Base-by-base conservation (phyloP, 2,888 invertebrate genomes). In the Pterostichus madidus region DNA sequence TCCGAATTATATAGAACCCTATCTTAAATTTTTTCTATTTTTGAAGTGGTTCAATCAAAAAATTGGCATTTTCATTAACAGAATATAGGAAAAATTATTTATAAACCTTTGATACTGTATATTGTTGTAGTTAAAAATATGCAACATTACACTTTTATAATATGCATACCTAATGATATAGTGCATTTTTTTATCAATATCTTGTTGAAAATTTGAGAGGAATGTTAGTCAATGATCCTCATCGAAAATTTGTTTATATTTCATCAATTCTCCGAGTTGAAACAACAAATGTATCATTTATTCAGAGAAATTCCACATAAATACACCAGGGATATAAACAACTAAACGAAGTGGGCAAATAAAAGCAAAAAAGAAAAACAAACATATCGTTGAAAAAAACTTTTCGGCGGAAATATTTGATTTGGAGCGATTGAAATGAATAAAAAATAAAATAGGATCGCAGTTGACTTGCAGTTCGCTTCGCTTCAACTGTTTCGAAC, bases 341-440 rank as follows among this genome's bases (percentile, higher is more conserved):
- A 59, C 59, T 77, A 77, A 77, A 52, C 59, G 77, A 77, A 77
- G 39, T 77, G 59, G 59, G 39, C 77, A 77, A 77, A 77, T 59
- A 77, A 53, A 59, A 59, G 35, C 56, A 56, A 35, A 71, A 44
- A 71, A 71, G 52, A 77, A 77, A 77, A 77, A 44, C 39, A 71
- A 75, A 75, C 49, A 75, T 75, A 75, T 71, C 68, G 68, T 71
- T 39, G 52, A 75, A 75, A 52, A 71, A 49, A 52, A 75, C 75
- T 75, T 75, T 75, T 52, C 75, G 49, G 52, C 52, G 52, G 32
- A 75, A 75, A 75, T 75, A 75, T 75, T 75, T 75, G 75, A 75
- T 75, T 75, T 75, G 15, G 52, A 75, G 2, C 52, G 32, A 52
- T 75, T 75, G 75, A 52, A 75, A 52, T 75, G 75, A 75, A 75